Percentiles rank a stretch among this genome's conserved stretches.
Evolutionary conservation across 2,113 vertebrate species (phyloP).

Genomic region (Alexandromys fortis): DNA sequence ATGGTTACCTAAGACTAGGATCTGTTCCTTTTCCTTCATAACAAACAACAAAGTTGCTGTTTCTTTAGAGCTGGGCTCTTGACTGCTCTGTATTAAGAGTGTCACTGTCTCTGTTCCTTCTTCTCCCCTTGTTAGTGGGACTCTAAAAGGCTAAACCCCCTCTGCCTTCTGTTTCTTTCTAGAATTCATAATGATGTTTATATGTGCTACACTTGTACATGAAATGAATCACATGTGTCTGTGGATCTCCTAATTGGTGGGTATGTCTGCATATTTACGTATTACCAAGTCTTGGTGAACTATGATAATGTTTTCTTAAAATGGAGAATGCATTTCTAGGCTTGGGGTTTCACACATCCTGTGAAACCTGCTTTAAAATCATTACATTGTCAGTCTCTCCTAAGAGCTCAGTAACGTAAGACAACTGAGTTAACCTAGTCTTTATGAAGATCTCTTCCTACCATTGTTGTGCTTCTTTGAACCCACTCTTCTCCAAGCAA

Average conservation of each 20-base stretch:
- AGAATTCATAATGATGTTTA: neutral
- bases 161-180: neutral
- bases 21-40: accelerated
- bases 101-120: neutral
- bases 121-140: neutral
- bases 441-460: neutral
- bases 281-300: neutral
- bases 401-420: neutral
- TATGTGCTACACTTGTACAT: too few species aligned
- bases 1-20: neutral
- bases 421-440: slow-evolving; percentile 20
- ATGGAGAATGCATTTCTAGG: neutral
- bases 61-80: neutral
- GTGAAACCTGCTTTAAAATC: neutral
- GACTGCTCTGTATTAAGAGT: neutral
- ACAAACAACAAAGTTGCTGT: neutral
- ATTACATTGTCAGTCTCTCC: neutral
- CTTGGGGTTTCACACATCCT: neutral
- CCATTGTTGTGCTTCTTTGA: slow-evolving; percentile 16
- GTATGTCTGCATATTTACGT: neutral
- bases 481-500: neutral
- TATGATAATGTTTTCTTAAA: neutral
- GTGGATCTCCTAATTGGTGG: neutral
- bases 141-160: neutral
- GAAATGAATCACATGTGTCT: neutral